Base-by-base conservation (phyloP, 2,888 invertebrate species). In the Lamproptera curius region DNA sequence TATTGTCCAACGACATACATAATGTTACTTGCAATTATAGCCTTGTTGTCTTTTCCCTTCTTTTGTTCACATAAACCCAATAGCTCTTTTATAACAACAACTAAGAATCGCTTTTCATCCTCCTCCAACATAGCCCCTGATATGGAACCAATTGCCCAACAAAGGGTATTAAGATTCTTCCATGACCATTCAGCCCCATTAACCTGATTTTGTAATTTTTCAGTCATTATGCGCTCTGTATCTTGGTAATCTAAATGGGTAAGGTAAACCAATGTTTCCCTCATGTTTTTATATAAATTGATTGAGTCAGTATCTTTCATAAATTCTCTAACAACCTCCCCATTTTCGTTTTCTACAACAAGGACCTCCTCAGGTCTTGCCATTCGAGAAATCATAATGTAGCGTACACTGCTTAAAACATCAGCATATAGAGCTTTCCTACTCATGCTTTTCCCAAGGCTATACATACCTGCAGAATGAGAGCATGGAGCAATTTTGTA, bases 1-100 rank as follows among this genome's bases (percentile, higher is more conserved):
- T 99, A 99, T 79, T 99, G 99, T 2, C 99, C 99, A 44, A 99
- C 99, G 51, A 99, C 99, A 85, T 99, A 99, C 99, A 99, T 99
- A 56, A 99, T 99, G 86, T 99, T 99, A 57, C 98, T 98, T 11
- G 99, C 99, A 69, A 99, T 98, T 59, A 99, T 99, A 50, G 99
- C 99, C 86, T 99, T 99, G 86, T 99, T 99, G 87, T 99, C 99
- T 89, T 99, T 99, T 42, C 98, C 93, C 63, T 99, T 94, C 78
- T 99, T 99, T 81, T 99, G 99, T 76, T 98, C 98, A 83, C 99
- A 99, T 42, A 99, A 88, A 0, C 98, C 99, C 54, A 99, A 90
- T 50, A 99, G 90, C 85, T 99, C 99, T 86, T 97, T 98, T 57
- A 99, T 99, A 39, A 99, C 99, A 44, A 98, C 97, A 46, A 99